A percentile compares a stretch with the other conserved stretches of the same genome.
phyloP scores from a whole-genome alignment of 2,113 vertebrate genomes.

The Phocoena phocoena region DNA sequence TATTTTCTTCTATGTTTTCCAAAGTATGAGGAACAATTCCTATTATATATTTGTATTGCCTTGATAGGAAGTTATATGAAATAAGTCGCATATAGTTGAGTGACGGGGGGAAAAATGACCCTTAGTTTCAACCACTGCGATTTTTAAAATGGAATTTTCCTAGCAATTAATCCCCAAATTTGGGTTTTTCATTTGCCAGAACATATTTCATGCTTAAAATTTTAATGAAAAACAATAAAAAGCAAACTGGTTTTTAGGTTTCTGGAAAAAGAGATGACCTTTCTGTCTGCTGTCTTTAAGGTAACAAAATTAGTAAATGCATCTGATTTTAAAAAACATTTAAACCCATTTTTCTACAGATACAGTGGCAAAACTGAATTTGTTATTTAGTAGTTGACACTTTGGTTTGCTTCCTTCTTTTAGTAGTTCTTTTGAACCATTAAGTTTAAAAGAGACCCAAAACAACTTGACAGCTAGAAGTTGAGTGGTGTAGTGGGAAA shows the following conservation, averaged over 20 bases:
- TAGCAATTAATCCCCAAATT: background rate
- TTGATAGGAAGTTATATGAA: background rate
- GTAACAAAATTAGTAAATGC: conserved; percentile 15
- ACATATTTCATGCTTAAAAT: conserved; percentile 57
- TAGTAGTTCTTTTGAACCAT: background rate
- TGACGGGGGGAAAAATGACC: background rate
- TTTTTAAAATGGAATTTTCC: conserved; percentile 46
- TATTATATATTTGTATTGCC: background rate
- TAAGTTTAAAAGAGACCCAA: background rate
- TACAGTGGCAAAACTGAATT: background rate
- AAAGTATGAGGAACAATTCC: background rate
- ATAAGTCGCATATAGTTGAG: background rate
- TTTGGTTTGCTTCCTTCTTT: background rate
- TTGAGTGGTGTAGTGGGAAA: background rate
- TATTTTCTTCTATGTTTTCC: conserved; percentile 14
- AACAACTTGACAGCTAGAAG: background rate
- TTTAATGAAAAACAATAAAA: conserved; percentile 57
- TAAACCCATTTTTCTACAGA: background rate
- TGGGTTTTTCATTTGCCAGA: background rate
- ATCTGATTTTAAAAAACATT: background rate
- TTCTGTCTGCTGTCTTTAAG: background rate
- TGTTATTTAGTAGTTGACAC: background rate
- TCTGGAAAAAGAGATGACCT: background rate
- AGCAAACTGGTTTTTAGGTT: conserved; percentile 24
- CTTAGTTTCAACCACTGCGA: background rate